These are phyloP conservation scores for Leptosomus discolor DNA, from an alignment of 2,113 vertebrate genomes.

Conservation along the genomic window DNA sequence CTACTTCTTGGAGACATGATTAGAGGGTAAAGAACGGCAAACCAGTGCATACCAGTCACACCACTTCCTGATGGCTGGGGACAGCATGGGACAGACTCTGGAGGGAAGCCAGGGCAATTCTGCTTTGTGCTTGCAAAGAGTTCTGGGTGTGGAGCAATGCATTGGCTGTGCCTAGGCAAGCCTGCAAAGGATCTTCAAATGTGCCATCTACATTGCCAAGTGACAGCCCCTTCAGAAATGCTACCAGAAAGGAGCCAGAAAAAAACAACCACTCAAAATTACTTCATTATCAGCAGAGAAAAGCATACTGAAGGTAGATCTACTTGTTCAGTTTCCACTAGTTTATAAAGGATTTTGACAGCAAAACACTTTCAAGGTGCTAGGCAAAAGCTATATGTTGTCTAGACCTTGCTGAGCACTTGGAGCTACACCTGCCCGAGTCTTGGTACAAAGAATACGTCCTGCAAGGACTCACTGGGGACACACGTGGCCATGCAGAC, in stretches of 20 bases:
- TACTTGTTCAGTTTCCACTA: not conserved
- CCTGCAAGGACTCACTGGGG: fast-evolving
- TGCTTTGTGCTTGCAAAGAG: not conserved
- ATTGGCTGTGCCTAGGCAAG: not conserved
- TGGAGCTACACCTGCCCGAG: not conserved
- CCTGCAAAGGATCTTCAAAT: not conserved
- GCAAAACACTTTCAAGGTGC: not conserved
- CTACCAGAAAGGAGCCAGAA: not conserved
- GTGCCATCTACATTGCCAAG: not conserved
- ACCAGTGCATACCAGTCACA: not conserved
- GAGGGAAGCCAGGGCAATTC: not conserved
- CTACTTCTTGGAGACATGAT: not conserved
- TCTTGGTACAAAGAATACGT: not conserved
- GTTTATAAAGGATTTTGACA: not conserved
- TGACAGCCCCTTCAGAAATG: not conserved
- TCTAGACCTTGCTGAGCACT: not conserved
- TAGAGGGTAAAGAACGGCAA: not conserved
- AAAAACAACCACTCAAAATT: not conserved
- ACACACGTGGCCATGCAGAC: fast-evolving
- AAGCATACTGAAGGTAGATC: not conserved
- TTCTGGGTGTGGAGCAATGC: not conserved
- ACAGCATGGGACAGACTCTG: not conserved
- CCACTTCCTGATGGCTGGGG: not conserved
- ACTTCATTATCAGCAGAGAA: not conserved
- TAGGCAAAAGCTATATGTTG: not conserved